phyloP scores from a whole-genome alignment of 2,113 vertebrate species.

The Sula dactylatra region DNA sequence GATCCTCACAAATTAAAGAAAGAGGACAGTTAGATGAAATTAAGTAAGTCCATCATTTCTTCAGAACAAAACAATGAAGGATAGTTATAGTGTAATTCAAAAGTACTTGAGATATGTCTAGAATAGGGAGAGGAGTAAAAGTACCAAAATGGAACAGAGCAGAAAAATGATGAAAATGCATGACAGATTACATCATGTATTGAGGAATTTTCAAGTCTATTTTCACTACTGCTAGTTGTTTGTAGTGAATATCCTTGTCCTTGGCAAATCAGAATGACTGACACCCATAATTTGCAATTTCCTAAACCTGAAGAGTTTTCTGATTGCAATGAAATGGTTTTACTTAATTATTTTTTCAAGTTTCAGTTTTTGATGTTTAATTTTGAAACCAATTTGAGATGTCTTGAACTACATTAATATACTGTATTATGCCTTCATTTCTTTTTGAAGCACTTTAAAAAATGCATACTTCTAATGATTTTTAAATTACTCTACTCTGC shows the following conservation, averaged over 20 bases:
- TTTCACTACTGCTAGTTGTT: constrained; percentile 36
- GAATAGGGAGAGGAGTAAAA: background rate
- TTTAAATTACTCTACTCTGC: constrained; percentile 74
- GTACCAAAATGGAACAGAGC: background rate
- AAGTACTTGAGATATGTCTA: constrained; percentile 8
- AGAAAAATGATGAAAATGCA: background rate
- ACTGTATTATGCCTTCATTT: constrained; percentile 63
- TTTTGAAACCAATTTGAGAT: constrained; percentile 77
- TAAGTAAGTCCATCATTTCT: constrained; percentile 10
- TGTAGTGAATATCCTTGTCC: constrained; percentile 51
- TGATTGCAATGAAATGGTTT: constrained; percentile 70
- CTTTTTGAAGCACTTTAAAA: constrained; percentile 74
- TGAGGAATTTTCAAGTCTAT: constrained; percentile 40
- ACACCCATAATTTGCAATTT: constrained; percentile 63
- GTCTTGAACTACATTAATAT: constrained; percentile 73
- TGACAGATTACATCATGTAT: background rate
- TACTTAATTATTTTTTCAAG: constrained; percentile 76
- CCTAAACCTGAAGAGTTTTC: constrained; percentile 65
- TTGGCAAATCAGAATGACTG: constrained; percentile 70
- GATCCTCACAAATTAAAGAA: constrained; percentile 36
- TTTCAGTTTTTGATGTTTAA: constrained; percentile 72
- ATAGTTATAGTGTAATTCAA: constrained; percentile 17
- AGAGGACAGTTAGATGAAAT: constrained; percentile 25
- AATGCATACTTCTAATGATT: constrained; percentile 76
- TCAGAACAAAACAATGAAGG: constrained; percentile 18